Evolutionary conservation across 1,140 invertebrate genomes (phyloP), one percentile per base, ranked within the genome.

Genomic region (Zaprionus kolodkinae): DNA sequence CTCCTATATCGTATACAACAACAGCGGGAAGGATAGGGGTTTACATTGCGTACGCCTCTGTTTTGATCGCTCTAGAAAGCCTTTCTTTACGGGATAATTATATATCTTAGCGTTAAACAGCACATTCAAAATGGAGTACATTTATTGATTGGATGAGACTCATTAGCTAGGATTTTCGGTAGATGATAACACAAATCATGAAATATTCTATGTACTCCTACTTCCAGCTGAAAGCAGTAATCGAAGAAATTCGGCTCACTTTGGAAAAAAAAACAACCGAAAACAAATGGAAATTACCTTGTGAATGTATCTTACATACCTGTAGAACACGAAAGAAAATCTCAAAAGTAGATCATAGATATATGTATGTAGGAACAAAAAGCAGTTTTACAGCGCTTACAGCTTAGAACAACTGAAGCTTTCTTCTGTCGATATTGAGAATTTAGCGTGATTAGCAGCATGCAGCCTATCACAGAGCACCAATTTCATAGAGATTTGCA

Each of bases 261-360:
- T 4, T 21, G 13, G 54, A 55, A 40, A 43, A 45, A 55, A 40
- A 33, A 45, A 7, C 15, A 25, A 36, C 25, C 56, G 21, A 62
- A 15, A 63, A 27, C 43, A 15, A 15, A 62, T 54, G 59, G 21
- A 36, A 66, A 45, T 66, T 55, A 65, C 25, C 21, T 65, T 56
- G 25, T 55, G 50, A 56, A 21, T 25, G 33, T n/a, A 30, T 45
- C 69, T 72, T 65, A 72, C 40, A 57, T 50, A 65, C 62, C 69
- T 65, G 62, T 36, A 36, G 60, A 45, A 48, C 33, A 35, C 62
- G 21, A 61, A 61, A 61, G 11, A 43, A 43, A 43, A 12, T 45
- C 36, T 56, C 27, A n/a, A 21, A 63, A 35, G 15, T 30, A 10
- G 30, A 38, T 45, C 65, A 56, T 30, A 45, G 17, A 6, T 12